Conservation (phyloP, 2,888 invertebrate genomes). For the Lasioglossum marginatum region DNA sequence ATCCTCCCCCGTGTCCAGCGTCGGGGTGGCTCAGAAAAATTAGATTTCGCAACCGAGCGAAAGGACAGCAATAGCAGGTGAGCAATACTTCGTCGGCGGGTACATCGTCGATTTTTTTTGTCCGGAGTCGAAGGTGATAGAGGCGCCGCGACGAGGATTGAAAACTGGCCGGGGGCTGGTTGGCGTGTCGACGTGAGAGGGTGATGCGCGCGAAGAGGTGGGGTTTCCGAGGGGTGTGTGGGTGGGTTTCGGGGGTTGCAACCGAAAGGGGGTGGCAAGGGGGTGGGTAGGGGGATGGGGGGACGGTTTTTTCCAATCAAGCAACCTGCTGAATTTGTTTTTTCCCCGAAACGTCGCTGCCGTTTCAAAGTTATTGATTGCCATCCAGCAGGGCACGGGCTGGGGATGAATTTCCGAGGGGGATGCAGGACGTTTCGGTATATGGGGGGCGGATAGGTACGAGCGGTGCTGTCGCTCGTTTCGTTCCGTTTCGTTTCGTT, state of each 20-base stretch:
- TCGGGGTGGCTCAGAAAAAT: background rate
- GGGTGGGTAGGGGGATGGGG: constrained; percentile 32
- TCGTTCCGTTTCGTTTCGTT: constrained; percentile 80
- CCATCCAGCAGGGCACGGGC: constrained; percentile 63
- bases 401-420: constrained; percentile 54
- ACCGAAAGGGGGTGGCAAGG: background rate
- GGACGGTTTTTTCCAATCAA: constrained; percentile 76
- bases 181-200: constrained; percentile 47
- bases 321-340: constrained; percentile 79
- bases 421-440: constrained; percentile 68
- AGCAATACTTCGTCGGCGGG: constrained; percentile 23
- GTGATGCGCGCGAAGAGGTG: constrained; percentile 17
- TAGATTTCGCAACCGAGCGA: background rate
- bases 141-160: constrained; percentile 41
- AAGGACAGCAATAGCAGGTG: background rate
- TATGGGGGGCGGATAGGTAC: constrained; percentile 70
- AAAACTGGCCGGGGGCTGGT: constrained; percentile 32
- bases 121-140: constrained; percentile 47
- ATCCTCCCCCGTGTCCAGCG: background rate
- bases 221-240: constrained; percentile 16
- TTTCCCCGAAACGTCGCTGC: constrained; percentile 78
- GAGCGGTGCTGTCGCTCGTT: constrained; percentile 70
- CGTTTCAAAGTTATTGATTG: constrained; percentile 81
- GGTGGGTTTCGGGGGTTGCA: background rate
- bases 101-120: constrained; percentile 37